Percentiles rank a stretch among this genome's conserved stretches.
These are phyloP conservation scores for Catonia carolina DNA, from an alignment of 2,888 invertebrate species.

Conservation along the genomic window DNA sequence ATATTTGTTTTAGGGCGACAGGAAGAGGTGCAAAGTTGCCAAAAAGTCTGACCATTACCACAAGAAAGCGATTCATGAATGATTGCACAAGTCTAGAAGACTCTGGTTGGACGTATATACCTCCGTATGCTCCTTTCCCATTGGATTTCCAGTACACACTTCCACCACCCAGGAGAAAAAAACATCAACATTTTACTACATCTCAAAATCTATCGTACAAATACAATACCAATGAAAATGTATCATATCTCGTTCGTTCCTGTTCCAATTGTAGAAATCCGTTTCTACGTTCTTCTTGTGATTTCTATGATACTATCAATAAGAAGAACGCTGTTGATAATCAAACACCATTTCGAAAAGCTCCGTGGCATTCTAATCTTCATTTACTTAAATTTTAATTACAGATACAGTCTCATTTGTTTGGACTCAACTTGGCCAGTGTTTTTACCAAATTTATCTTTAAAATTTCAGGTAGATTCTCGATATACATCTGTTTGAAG, in stretches of 20 bases:
- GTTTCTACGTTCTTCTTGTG: constrained; percentile 7
- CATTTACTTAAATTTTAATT: constrained; percentile 42
- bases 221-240: no score
- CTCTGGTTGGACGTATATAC: constrained; percentile 19
- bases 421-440: no score
- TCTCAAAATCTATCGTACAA: background rate
- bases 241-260: background rate
- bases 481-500: no score
- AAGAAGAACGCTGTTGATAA: background rate
- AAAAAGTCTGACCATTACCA: constrained; percentile 17
- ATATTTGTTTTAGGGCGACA: constrained; percentile 24
- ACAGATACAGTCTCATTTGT: no score
- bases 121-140: constrained; percentile 21
- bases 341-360: constrained; percentile 42
- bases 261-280: constrained; percentile 6
- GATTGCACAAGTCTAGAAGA: background rate
- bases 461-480: no score
- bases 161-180: constrained; percentile 25
- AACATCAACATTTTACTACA: background rate
- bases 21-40: constrained; percentile 24
- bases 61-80: background rate
- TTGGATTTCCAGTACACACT: constrained; percentile 24
- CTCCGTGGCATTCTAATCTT: constrained; percentile 46
- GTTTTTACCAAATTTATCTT: no score
- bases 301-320: constrained; percentile 9